These are phyloP conservation scores for Aerospiza tachiro DNA, from an alignment of 2,797 vertebrate species.

Conservation along the genomic window DNA sequence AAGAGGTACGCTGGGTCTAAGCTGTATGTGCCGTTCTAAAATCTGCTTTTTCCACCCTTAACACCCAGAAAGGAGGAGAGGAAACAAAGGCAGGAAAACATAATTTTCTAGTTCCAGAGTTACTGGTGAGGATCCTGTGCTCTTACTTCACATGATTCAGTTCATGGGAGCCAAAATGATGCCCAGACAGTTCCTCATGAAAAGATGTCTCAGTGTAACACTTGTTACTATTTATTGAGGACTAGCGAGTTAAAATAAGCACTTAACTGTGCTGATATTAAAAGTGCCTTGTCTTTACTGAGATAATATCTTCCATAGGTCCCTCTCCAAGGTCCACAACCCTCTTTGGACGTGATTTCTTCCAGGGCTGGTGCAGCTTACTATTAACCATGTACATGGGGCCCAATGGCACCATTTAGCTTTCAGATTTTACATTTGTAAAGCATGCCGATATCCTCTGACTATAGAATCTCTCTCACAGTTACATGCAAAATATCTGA, in stretches of 20 bases:
- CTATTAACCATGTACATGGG: neutral
- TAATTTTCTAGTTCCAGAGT: neutral
- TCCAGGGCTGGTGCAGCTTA: neutral
- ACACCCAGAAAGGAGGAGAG: neutral
- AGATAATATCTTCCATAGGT: neutral
- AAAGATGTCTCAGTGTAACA: neutral
- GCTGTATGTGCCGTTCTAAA: neutral
- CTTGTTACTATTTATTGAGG: neutral
- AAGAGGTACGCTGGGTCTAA: neutral
- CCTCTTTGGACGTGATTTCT: neutral
- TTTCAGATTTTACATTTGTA: neutral
- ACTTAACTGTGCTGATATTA: neutral
- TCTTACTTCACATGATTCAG: neutral
- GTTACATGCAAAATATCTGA: neutral
- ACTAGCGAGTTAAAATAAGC: neutral
- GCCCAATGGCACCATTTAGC: neutral
- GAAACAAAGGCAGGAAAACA: neutral
- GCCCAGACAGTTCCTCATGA: neutral
- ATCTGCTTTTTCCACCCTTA: neutral
- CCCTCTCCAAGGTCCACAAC: neutral
- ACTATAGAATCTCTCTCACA: neutral
- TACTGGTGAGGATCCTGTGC: neutral
- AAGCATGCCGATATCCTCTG: neutral
- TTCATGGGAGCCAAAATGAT: neutral
- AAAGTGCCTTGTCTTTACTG: neutral